Conservation (phyloP, 2,888 invertebrate species). For the Odiellus spinosus region DNA sequence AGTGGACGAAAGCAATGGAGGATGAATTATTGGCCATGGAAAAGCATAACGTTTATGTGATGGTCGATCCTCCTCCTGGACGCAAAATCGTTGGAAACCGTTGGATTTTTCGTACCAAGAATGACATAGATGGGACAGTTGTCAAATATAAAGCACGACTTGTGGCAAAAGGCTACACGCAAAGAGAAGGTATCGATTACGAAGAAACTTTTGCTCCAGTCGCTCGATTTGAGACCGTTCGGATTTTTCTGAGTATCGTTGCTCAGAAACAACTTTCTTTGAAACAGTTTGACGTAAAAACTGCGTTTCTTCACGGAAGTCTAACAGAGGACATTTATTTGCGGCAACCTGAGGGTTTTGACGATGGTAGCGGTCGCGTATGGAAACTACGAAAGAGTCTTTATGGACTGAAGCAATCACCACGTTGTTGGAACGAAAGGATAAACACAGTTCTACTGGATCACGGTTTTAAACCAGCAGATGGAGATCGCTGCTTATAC, state of each 20-base stretch:
- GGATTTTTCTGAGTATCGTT: slow-evolving; percentile 8
- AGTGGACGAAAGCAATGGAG: not conserved
- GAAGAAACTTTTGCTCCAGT: no score
- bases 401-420: slow-evolving; percentile 20
- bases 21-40: not conserved
- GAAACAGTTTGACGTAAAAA: slow-evolving; percentile 16
- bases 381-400: slow-evolving; percentile 15
- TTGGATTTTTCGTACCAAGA: slow-evolving; percentile 10
- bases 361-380: slow-evolving; percentile 1
- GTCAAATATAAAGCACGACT: slow-evolving; percentile 22
- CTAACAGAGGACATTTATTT: slow-evolving; percentile 10
- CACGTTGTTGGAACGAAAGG: slow-evolving; percentile 15
- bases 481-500: slow-evolving; percentile 16
- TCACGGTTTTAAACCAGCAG: not conserved
- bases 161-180: not conserved
- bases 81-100: not conserved
- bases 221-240: no score
- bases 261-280: slow-evolving; percentile 7
- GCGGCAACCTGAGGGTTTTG: slow-evolving; percentile 17
- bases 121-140: slow-evolving; percentile 2
- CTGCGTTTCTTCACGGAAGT: slow-evolving; percentile 18
- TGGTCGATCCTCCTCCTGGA: slow-evolving; percentile 4
- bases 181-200: no score
- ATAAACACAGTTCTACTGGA: slow-evolving; percentile 7
- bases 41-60: not conserved